A percentile compares a stretch with the other conserved stretches of the same genome.
Conservation (phyloP, 2,888 invertebrate species). For the Euplexia lucipara region DNA sequence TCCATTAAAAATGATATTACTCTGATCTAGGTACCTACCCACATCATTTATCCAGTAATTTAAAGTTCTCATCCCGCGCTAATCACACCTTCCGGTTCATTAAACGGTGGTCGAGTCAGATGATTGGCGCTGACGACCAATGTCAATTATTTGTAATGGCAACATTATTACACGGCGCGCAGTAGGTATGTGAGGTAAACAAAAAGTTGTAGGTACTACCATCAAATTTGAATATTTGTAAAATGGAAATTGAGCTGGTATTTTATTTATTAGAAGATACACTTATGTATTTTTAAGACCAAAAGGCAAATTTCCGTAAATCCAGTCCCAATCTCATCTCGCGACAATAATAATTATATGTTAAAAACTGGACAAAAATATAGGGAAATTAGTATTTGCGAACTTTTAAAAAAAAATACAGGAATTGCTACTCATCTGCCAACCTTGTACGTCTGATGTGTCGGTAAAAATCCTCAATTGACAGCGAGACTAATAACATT, state of each 20-base stretch:
- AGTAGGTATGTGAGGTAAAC: conserved; percentile 6
- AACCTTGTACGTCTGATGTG: neutral
- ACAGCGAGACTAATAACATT: conserved; percentile 7
- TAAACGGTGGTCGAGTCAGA: conserved; percentile 68
- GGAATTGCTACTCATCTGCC: too few species aligned
- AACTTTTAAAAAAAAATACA: too few species aligned
- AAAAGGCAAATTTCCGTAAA: too few species aligned
- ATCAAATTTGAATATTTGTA: conserved; percentile 9
- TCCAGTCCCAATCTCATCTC: too few species aligned
- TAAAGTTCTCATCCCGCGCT: conserved; percentile 71
- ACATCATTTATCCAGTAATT: conserved; percentile 42
- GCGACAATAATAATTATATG: too few species aligned
- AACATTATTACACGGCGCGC: conserved; percentile 24
- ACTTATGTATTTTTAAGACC: too few species aligned
- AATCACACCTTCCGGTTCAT: conserved; percentile 80
- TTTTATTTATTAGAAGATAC: too few species aligned
- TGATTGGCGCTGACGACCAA: conserved; percentile 58
- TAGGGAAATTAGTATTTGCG: too few species aligned
- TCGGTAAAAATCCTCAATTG: neutral
- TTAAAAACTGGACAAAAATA: too few species aligned
- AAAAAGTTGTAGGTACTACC: neutral
- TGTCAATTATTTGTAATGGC: conserved; percentile 47
- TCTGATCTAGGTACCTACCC: conserved; percentile 20
- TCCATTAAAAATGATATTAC: conserved; percentile 8
- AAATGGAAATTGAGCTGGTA: neutral